A percentile compares a stretch with the other conserved stretches of the same genome.
Evolutionary conservation across 2,888 invertebrate species (phyloP).

Genomic region (Dicycla oo): DNA sequence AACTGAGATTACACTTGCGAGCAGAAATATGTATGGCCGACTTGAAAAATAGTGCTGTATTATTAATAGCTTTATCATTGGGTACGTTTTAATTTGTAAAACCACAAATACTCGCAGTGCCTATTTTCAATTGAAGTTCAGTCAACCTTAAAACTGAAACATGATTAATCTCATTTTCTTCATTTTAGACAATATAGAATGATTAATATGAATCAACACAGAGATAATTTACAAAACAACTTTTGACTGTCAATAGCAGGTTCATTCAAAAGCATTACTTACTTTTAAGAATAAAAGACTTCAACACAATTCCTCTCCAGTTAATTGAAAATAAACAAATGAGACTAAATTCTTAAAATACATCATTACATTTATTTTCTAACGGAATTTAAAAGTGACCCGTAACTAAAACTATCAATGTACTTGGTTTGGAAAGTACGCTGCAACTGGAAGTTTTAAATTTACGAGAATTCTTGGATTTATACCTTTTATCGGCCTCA

Average conservation of each 20-base stretch:
- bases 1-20: slow-evolving; percentile 60
- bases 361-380: slow-evolving; percentile 2
- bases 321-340: slow-evolving; percentile 23
- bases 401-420: slow-evolving; percentile 47
- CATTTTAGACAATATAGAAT: background rate
- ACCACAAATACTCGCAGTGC: background rate
- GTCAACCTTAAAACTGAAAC: background rate
- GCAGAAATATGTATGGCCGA: slow-evolving; percentile 13
- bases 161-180: slow-evolving; percentile 3
- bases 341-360: background rate
- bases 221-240: slow-evolving; percentile 11
- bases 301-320: background rate
- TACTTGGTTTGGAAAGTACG: slow-evolving; percentile 18
- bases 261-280: slow-evolving; percentile 14
- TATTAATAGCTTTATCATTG: background rate
- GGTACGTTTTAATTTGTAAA: background rate
- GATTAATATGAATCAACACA: slow-evolving; percentile 29
- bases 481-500: slow-evolving; percentile 66
- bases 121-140: background rate
- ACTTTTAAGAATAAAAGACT: slow-evolving; percentile 21
- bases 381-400: slow-evolving; percentile 21
- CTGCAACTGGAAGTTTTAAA: slow-evolving; percentile 55
- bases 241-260: slow-evolving; percentile 1
- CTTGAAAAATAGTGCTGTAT: background rate
- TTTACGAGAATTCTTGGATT: slow-evolving; percentile 63